Conservation (phyloP, 2,797 vertebrate species). For the Phalloptychus januarius region DNA sequence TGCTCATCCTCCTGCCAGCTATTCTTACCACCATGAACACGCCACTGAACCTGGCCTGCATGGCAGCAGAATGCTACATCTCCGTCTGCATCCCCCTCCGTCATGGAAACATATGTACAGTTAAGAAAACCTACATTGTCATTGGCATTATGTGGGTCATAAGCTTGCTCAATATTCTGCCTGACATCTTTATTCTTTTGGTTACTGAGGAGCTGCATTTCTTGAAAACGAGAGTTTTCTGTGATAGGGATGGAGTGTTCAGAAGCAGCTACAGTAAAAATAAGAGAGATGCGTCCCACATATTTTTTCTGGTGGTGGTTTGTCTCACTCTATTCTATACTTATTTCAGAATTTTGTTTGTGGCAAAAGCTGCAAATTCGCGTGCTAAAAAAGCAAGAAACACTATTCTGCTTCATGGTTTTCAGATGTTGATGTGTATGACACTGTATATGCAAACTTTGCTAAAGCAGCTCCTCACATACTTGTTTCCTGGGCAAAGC, state of each 20-base stretch:
- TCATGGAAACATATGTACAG: constrained; percentile 63
- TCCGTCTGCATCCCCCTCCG: constrained; percentile 70
- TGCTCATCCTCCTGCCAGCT: constrained; percentile 41
- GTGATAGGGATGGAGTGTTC: constrained; percentile 50
- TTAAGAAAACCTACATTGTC: constrained; percentile 56
- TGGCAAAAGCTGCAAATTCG: constrained; percentile 38
- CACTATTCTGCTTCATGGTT: constrained; percentile 61
- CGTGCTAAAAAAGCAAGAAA: constrained; percentile 57
- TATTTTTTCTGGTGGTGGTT: constrained; percentile 58
- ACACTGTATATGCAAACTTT: constrained; percentile 26
- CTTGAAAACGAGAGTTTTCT: constrained; percentile 40
- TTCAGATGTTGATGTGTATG: constrained; percentile 50
- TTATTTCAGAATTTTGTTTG: constrained; percentile 68
- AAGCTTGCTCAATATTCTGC: constrained; percentile 50
- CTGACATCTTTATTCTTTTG: constrained; percentile 59
- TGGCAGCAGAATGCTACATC: constrained; percentile 74
- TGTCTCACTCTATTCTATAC: constrained; percentile 66
- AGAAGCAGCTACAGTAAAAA: constrained; percentile 25
- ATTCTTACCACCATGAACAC: constrained; percentile 60
- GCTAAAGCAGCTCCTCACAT: background rate
- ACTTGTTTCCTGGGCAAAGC: background rate
- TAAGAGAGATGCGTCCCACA: constrained; percentile 46
- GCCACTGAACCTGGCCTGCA: constrained; percentile 70
- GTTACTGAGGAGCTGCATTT: constrained; percentile 43
- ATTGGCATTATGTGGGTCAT: constrained; percentile 63